Evolutionary conservation across 2,888 invertebrate species (phyloP).

Genomic region (Drosophila antonietae): DNA sequence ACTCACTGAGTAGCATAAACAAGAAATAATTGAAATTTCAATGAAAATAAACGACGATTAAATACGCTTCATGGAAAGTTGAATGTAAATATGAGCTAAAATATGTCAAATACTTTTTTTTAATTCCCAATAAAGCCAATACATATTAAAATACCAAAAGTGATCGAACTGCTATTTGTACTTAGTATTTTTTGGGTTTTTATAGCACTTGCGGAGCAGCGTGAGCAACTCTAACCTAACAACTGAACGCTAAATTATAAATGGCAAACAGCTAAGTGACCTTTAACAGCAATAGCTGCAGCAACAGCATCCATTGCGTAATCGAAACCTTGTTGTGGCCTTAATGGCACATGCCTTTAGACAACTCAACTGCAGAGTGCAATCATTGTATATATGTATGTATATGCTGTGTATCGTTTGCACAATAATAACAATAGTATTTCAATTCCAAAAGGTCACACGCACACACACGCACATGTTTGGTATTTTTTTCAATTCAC

Average conservation of each 20-base stretch:
- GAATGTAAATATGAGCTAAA: background rate
- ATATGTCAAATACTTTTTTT: no score
- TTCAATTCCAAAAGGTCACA: conserved; percentile 5
- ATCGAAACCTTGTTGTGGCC: background rate
- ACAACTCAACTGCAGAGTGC: background rate
- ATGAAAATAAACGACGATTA: conserved; percentile 3
- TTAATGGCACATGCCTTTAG: conserved; percentile 2
- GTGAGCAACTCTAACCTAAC: background rate
- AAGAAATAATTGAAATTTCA: conserved; percentile 19
- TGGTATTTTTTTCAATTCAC: background rate
- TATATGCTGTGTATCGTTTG: background rate
- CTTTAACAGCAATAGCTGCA: background rate
- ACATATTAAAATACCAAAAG: background rate
- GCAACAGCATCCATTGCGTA: conserved; percentile 6
- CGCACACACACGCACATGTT: conserved; percentile 1
- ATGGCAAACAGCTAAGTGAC: conserved; percentile 5
- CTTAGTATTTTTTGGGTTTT: background rate
- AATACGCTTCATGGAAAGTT: conserved; percentile 2
- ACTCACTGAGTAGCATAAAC: conserved; percentile 25
- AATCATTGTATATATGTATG: background rate
- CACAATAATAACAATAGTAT: conserved; percentile 7
- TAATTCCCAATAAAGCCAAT: background rate
- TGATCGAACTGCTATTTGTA: background rate
- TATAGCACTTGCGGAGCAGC: background rate
- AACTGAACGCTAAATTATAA: background rate